Base-by-base conservation (phyloP, 2,888 invertebrate genomes). In the Hirtodrosophila trivittata region DNA sequence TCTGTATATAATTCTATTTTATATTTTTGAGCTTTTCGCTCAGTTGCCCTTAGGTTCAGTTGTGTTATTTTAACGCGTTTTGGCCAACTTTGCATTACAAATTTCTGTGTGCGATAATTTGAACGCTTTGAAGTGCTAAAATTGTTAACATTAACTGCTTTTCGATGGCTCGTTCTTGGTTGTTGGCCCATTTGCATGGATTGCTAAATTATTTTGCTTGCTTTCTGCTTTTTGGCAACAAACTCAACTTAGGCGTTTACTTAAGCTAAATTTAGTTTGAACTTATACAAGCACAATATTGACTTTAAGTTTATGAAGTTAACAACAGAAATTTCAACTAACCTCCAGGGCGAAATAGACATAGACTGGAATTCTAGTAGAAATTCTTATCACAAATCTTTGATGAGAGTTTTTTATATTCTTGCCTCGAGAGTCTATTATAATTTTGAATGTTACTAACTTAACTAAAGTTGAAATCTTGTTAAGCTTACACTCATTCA, bases 31-130 rank as follows among this genome's bases (percentile, higher is more conserved):
- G 10, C 37, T n/a, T 13, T 14, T 25, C 38, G 33, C 16, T 55
- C 10, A 30, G 26, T 33, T 33, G 18, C 13, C 18, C 2, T 21
- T 21, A 3, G 18, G 3, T 3, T 21, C 18, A 21, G 5, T 21
- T 21, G 18, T 58, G 55, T 65, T 65, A 45, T 66, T 78, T 71
- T 58, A 78, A 76, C 83, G 65, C 76, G 62, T 66, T 77, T 77
- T 52, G 47, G 49, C 43, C 57, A 70, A 70, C 60, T 82, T 83
- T 76, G 83, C 76, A 80, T 80, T 63, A 65, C 78, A 80, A 83
- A 74, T 80, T 77, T 65, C 43, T 38, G 74, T 63, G 78, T 78
- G 83, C 76, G 67, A 78, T n/a, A n/a, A 76, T 63, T 69, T 72
- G 50, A 52, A 30, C 41, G 32, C 45, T 58, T 66, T 67, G 49